Evolutionary conservation across 2,888 invertebrate genomes (phyloP), one percentile per base, ranked within the genome.

Genomic region (Piscicola geometra): DNA sequence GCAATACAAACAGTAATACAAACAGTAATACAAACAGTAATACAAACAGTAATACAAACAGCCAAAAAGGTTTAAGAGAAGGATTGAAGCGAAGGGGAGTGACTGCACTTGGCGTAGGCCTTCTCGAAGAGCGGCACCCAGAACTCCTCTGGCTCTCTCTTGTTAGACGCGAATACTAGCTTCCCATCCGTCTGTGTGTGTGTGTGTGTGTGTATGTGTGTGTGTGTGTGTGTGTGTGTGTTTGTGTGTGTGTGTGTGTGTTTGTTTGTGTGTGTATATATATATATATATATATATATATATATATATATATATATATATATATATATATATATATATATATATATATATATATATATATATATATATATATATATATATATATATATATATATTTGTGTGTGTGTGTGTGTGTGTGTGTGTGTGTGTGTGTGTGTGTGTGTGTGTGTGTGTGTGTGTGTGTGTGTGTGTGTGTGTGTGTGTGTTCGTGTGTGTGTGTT

Each of bases 71-170:
- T n/a, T n/a, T n/a, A n/a, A n/a, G n/a, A n/a, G n/a, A n/a, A n/a
- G n/a, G n/a, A n/a, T n/a, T n/a, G n/a, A n/a, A n/a, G n/a, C n/a
- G 15, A 41, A 9, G 41, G 41, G 41, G 41, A 41, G 41, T n/a
- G 25, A 71, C 25, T 68, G 50, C 76, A 81, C 81, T 81, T 81
- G 60, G 82, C 82, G 76, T 80, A 82, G 0, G 82, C 82, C 68
- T 81, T 82, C 75, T 92, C 92, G 64, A 92, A 85, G 71, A 92
- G 87, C 36, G 91, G 90, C 64, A 90, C 89, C 90, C 91, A 91
- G 87, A 91, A 92, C 85, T 92, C 91, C 64, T 82, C 81, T 1
- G 82, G 82, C 82, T 89, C 89, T 28, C 88, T 86, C 66, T 78
- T 79, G 81, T 89, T 89, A 79, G 88, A 89, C 74, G 90, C 87